Evolutionary conservation across 1,140 invertebrate species (phyloP), one percentile per base, ranked within the genome.

Genomic region (Philotrypesis tridentata): DNA sequence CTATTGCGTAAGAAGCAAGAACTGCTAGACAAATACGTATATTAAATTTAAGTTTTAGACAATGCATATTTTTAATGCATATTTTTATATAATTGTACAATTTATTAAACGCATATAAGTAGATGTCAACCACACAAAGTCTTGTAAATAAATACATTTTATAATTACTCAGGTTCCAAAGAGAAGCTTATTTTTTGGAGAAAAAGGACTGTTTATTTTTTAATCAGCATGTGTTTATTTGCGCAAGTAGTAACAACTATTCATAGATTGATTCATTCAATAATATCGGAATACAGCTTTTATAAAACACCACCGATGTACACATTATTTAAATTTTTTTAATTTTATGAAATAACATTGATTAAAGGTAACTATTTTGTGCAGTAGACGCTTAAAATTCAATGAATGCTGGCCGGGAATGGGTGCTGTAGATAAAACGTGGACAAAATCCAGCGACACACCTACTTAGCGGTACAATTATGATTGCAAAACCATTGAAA

Each of bases 1-100:
- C 91, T 99, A 0, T 93, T 94, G 84, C 94, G 96, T 85, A 97
- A 97, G 89, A 99, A 99, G 89, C 95, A 96, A 90, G 97, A 99
- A 90, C 90, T 99, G 27, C 86, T 99, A 67, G 95, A 96, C 85
- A 95, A 95, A 92, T 96, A 96, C 88, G 94, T 89, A 71, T 48
- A 87, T 63, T 89, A 77, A 90, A 82, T 80, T 79, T 65, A 27
- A 43, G 4, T 72, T 29, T 72, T 29, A 37, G 68, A 2, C 37
- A 70, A 37, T 4, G 2, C 0, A 70, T 70, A 37, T 37, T 37
- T 37, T 37, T 37, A 37, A n/a, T n/a, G n/a, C n/a, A n/a, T 14
- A 68, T 68, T 68, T 33, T 68, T 11, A 68, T 68, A 33, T 21
- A 27, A 21, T 23, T 3, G n/a, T 63, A 63, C 61, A 63, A 27